Evolutionary conservation across 92 coral and sea anemone genomes (phyloP), one percentile per base, ranked within the genome.

Genomic region (Paragorgia papillata): DNA sequence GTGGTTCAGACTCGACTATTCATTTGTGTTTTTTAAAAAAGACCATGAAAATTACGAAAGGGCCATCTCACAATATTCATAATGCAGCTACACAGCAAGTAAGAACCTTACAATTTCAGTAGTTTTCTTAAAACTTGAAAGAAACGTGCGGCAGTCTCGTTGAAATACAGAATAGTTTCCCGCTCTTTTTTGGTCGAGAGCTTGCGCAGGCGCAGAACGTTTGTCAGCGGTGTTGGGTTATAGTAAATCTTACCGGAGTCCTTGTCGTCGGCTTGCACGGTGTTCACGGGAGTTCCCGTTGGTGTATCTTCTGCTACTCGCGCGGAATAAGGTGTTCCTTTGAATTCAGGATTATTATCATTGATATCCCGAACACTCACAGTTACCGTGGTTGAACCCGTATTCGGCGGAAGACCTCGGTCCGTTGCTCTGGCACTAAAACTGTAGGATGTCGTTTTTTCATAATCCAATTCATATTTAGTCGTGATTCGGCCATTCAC

Each of bases 381-480:
- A 58, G 64, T 84, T 56, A 95, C 96, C 32, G 76, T 75, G 1
- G 87, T 88, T 0, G 82, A 49, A 21, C 86, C 76, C 59, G 69
- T 10, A 29, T 48, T 65, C 13, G 90, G 84, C 19, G 82, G 85
- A 21, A 73, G 60, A 33, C 97, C 99, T 19, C 81, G 88, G 76
- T 95, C 99, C 22, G 46, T 66, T n/a, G 99, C 97, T 22, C 85
- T 87, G 68, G 91, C 84, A 31, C 79, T 76, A 0, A 95, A 66
- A 6, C 59, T 68, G 74, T 95, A 91, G n/a, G 69, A 53, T 20
- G 88, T n/a, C 30, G 68, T 73, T 3, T 31, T 78, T 69, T 95
- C 99, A 57, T 80, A 85, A 68, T 95, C 99, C 22, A 90, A 76
- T 3, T 26, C 22, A 64, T 74, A 34, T 3, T 50, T 58, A 1